Evolutionary conservation across 2,888 invertebrate genomes (phyloP), one percentile per base, ranked within the genome.

Genomic region (Protonemura montana): DNA sequence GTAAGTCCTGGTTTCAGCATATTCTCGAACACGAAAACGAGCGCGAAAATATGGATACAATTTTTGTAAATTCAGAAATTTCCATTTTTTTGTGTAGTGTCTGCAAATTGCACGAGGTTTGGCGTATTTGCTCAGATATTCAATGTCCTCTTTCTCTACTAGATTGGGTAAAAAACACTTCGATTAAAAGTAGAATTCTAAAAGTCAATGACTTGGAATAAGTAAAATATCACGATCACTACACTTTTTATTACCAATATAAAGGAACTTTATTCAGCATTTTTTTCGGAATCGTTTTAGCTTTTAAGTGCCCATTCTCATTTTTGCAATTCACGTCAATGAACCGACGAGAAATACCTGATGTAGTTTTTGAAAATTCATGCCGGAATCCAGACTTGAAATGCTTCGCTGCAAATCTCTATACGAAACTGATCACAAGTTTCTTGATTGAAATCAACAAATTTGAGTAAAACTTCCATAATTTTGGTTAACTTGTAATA

Each of bases 151-250:
- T 59, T 59, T 59, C 59, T 59, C 59, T 59, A 10, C 59, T 59
- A 7, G 35, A 59, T 16, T 59, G 7, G 59, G 35, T 35, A 59
- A 59, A 59, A 59, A 59, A 59, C n/a, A 59, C 2, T 10, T 21
- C 59, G 59, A 59, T 59, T 59, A 59, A 59, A 59, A 59, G 59
- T 59, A 59, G 59, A 21, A 59, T 59, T 59, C 59, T 10, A 59
- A 59, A 59, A 59, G 59, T 59, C 59, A 59, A 59, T 59, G 59
- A 59, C 59, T 59, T 59, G 59, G 59, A 59, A 59, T 59, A 59
- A 59, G 59, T 59, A 59, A 59, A 59, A 59, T 59, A 59, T 59
- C 59, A 59, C 59, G 59, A 59, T 59, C 59, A 59, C 59, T 13
- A 21, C 13, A 59, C 59, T 59, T 59, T 59, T 59, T 59, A 21